Conservation (phyloP, 2,113 vertebrate genomes). For the Larimichthys crocea region DNA sequence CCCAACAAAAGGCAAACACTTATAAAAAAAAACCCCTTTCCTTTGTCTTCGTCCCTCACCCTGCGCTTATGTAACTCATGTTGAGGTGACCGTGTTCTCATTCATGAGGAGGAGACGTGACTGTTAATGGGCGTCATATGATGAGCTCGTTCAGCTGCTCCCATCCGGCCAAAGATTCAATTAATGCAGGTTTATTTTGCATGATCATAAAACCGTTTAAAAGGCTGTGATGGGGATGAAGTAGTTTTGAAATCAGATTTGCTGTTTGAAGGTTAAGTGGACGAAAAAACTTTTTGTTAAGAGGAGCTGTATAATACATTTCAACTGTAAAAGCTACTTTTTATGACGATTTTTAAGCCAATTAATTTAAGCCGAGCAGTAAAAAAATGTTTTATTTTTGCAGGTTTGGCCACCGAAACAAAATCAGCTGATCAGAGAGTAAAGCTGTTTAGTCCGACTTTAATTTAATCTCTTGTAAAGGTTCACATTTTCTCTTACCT, state of each 20-base stretch:
- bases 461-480: no score
- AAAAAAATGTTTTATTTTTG: neutral
- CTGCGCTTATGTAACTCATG: slow-evolving; percentile 11
- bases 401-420: neutral
- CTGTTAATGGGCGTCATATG: slow-evolving; percentile 14
- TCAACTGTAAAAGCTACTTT: neutral
- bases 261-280: neutral
- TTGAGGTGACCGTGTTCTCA: slow-evolving; percentile 18
- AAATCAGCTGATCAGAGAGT: neutral
- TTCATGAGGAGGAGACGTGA: slow-evolving; percentile 11
- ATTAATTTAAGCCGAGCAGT: neutral
- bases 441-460: no score
- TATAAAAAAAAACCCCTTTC: neutral
- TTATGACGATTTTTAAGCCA: neutral
- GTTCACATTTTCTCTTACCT: no score
- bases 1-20: slow-evolving; percentile 1
- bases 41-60: no score
- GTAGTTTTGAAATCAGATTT: neutral
- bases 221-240: neutral
- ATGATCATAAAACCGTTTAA: neutral
- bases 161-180: neutral
- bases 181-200: neutral
- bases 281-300: neutral
- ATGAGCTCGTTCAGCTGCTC: slow-evolving; percentile 13
- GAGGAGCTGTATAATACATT: neutral